A percentile compares a stretch with the other conserved stretches of the same genome.
Evolutionary conservation across 2,888 invertebrate genomes (phyloP).

Genomic region (Cenopis cana): DNA sequence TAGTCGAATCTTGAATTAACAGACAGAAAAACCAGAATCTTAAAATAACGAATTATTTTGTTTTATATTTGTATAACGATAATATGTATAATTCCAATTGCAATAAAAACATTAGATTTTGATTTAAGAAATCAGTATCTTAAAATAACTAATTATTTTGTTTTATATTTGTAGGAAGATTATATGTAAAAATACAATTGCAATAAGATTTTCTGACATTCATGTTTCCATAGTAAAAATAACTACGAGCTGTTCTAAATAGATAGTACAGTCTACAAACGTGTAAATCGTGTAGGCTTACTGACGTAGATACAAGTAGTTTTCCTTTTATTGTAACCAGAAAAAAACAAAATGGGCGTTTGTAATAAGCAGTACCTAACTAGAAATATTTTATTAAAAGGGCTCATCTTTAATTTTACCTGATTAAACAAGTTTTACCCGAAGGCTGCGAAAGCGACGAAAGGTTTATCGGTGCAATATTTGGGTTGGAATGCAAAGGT

Average conservation of each 20-base stretch:
- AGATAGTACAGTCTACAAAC: background rate
- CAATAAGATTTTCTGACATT: background rate
- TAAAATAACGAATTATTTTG: no score
- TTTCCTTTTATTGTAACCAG: background rate
- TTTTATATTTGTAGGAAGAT: no score
- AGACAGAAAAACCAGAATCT: no score
- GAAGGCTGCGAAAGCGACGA: conserved; percentile 8
- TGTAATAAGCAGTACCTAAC: background rate
- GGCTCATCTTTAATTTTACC: conserved; percentile 22
- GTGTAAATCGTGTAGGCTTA: background rate
- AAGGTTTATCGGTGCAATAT: background rate
- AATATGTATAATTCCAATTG: no score
- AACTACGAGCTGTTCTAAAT: background rate
- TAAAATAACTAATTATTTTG: no score
- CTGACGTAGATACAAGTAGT: background rate
- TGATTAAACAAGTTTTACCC: conserved; percentile 6
- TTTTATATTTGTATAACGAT: no score
- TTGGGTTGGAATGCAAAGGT: background rate
- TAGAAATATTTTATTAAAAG: background rate
- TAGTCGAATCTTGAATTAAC: no score
- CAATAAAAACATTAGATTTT: no score
- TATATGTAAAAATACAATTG: conserved; percentile 23
- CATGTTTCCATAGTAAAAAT: background rate
- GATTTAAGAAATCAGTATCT: no score
- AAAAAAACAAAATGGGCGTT: background rate